Evolutionary conservation across 2,113 vertebrate species (phyloP).

Genomic region (Elephas maximus): DNA sequence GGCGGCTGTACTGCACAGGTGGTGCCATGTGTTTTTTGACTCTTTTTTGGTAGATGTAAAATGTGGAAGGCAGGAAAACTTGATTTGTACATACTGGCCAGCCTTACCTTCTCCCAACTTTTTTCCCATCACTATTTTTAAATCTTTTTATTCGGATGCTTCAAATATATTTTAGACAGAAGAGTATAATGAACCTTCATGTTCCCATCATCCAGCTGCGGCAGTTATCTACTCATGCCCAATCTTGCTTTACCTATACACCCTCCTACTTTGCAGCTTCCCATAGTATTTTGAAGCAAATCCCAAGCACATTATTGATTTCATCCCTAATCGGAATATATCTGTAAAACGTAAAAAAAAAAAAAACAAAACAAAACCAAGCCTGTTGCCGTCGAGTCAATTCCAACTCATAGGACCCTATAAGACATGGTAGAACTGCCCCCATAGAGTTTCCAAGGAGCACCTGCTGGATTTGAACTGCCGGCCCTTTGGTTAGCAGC

Average conservation of each 20-base stretch:
- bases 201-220: fast-evolving
- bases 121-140: neutral
- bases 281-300: neutral
- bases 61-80: neutral
- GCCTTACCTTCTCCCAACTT: neutral
- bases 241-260: fast-evolving
- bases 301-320: neutral
- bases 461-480: too few relatives aligned
- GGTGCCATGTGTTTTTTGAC: neutral
- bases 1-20: neutral
- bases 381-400: too few relatives aligned
- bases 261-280: neutral
- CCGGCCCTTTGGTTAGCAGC: too few relatives aligned
- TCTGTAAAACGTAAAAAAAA: neutral
- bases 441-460: too few relatives aligned
- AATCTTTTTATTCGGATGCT: neutral
- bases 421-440: too few relatives aligned
- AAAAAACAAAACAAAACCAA: too few relatives aligned
- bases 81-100: neutral
- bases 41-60: neutral
- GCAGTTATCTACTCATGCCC: fast-evolving
- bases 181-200: fast-evolving
- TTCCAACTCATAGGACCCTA: too few relatives aligned
- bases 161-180: neutral
- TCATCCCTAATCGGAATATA: neutral